These are phyloP conservation scores for Matsumyia berberina DNA, from an alignment of 2,888 invertebrate species.

Conservation along the genomic window DNA sequence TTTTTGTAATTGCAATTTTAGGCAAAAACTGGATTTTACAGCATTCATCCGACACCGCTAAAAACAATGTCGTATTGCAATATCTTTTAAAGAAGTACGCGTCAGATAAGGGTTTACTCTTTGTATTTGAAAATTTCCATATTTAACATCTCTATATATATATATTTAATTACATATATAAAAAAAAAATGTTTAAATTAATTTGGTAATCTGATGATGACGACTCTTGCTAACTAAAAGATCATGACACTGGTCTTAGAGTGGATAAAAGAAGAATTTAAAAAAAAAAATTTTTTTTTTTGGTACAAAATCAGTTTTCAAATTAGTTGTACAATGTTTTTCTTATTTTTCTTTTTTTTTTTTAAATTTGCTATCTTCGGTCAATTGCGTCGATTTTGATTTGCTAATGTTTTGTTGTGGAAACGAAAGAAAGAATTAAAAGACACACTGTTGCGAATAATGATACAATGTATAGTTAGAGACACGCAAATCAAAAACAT, in stretches of 20 bases:
- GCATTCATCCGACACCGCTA: constrained; percentile 91
- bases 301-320: constrained; percentile 28
- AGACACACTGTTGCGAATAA: constrained; percentile 48
- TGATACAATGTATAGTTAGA: constrained; percentile 48
- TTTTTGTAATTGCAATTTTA: constrained; percentile 85
- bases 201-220: constrained; percentile 50
- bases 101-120: constrained; percentile 80
- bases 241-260: constrained; percentile 28
- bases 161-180: constrained; percentile 22
- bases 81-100: constrained; percentile 94
- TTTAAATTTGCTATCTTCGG: constrained; percentile 45
- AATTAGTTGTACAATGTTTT: constrained; percentile 19
- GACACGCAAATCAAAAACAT: constrained; percentile 76
- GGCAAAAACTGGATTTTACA: constrained; percentile 99
- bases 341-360: constrained; percentile 27
- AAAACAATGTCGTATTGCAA: constrained; percentile 94
- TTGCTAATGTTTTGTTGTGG: constrained; percentile 74
- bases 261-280: background rate
- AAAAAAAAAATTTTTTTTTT: constrained; percentile 25
- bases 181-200: constrained; percentile 30
- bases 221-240: constrained; percentile 46
- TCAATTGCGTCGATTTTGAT: constrained; percentile 56
- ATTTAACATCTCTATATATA: constrained; percentile 49
- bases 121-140: constrained; percentile 71
- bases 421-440: constrained; percentile 42